Percentiles rank a stretch among this genome's conserved stretches.
These are phyloP conservation scores for Oreochromis grahami DNA, from an alignment of 2,797 vertebrate species.

Conservation along the genomic window DNA sequence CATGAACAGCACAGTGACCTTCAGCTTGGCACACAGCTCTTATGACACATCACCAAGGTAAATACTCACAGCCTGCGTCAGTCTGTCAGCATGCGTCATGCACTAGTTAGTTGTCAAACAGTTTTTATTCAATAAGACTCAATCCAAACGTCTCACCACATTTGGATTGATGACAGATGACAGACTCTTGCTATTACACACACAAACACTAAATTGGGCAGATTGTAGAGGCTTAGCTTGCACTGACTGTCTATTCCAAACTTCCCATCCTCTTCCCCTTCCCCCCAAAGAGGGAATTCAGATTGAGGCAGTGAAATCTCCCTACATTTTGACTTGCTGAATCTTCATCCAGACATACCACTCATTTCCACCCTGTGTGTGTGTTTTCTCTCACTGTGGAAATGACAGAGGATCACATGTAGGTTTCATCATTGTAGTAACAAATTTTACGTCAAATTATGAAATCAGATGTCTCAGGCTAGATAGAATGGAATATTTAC, in stretches of 20 bases:
- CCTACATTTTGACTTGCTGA: neutral
- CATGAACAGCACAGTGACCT: constrained; percentile 18
- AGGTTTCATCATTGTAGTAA: neutral
- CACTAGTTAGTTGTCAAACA: constrained; percentile 2
- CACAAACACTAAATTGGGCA: neutral
- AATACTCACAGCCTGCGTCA: constrained; percentile 17
- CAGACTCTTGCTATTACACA: neutral
- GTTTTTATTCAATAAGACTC: neutral
- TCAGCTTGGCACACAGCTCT: constrained; percentile 5
- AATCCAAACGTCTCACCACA: neutral
- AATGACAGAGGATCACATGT: accelerated
- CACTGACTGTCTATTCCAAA: neutral
- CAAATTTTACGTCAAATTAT: neutral
- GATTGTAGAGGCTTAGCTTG: neutral
- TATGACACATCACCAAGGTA: constrained; percentile 28
- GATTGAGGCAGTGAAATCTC: neutral
- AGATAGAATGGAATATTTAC: neutral
- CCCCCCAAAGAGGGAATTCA: neutral
- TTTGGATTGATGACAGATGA: neutral
- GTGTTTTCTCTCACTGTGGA: neutral
- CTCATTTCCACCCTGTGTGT: neutral
- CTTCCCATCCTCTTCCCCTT: neutral
- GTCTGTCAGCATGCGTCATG: constrained; percentile 15
- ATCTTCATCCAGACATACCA: neutral
- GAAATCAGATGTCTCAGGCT: neutral